Evolutionary conservation across 2,888 invertebrate species (phyloP), one percentile per base, ranked within the genome.

Genomic region (Leptopilina syphax): DNA sequence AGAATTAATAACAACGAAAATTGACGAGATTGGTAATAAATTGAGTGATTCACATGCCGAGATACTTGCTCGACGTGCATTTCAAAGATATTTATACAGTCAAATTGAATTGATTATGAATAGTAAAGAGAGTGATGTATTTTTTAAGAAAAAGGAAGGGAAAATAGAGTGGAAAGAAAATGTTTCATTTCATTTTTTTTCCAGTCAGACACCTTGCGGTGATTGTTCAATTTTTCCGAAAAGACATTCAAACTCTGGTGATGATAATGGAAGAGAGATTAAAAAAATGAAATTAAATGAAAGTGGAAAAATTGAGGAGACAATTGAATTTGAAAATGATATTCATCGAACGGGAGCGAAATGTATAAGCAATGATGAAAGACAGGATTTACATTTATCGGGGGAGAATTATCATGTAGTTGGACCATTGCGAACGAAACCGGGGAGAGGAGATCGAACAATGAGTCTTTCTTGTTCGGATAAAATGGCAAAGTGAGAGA

Each of bases 11-110:
- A 87, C 88, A 73, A 85, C 68, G 1, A 88, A 92, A 90, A 93
- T 96, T 92, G 95, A 95, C 77, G 87, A 93, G 2, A 90, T 90
- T 47, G 98, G 98, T 1, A 94, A 94, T 86, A 93, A 96, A 81
- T 88, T 99, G 13, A 97, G 97, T 90, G 98, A 99, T 91, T 97
- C 97, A 63, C 98, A 99, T 92, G 98, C 98, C 1, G 98, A 99
- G 93, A 94, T 98, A 41, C 92, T 98, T 77, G 96, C 97, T 7
- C 94, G 98, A 85, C 93, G 98, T 86, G 96, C 95, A 0, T 96
- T 98, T 88, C 86, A 98, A 34, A 92, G 96, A 81, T 98, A 96
- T 90, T 89, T 97, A 3, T 95, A 96, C 86, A 91, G 94, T 78
- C 94, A 96, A 88, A 92, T 96, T 27, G 88, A 92, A 9, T 90